Conservation (phyloP, 2,113 vertebrate genomes). For the Pituophis catenifer region DNA sequence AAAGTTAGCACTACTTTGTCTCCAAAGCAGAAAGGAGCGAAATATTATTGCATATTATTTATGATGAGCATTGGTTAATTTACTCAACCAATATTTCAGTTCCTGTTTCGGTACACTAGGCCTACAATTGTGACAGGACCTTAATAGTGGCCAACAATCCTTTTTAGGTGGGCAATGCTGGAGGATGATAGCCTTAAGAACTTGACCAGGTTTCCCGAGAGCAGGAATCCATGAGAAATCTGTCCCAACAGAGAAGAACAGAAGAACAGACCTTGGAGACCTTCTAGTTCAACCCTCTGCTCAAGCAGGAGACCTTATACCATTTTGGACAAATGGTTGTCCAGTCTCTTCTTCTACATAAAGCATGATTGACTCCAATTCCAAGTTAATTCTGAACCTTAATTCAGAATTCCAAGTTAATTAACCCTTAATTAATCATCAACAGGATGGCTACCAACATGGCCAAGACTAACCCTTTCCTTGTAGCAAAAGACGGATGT, state of each 20-base stretch:
- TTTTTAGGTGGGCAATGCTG: constrained; percentile 5
- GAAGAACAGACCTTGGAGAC: too few species aligned
- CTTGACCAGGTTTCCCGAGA: constrained; percentile 75
- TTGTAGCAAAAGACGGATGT: too few species aligned
- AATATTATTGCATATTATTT: neutral
- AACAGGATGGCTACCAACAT: neutral
- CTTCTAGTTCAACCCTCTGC: too few species aligned
- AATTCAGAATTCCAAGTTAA: too few species aligned
- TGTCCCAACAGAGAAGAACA: neutral
- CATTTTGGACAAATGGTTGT: too few species aligned
- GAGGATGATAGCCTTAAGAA: constrained; percentile 70
- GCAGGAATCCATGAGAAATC: constrained; percentile 57
- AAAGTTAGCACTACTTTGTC: too few species aligned
- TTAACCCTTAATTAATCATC: neutral
- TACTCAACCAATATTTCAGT: neutral
- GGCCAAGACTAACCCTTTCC: too few species aligned
- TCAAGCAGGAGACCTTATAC: too few species aligned
- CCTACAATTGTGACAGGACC: constrained; percentile 18
- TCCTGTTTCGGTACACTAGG: neutral
- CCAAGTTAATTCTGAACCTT: neutral
- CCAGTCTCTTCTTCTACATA: too few species aligned
- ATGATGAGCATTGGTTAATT: neutral
- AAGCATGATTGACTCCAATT: too few species aligned
- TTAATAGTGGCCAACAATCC: constrained; percentile 52
- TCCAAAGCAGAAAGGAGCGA: neutral